Conservation (phyloP, 2,113 vertebrate species). For the Rynchops niger region DNA sequence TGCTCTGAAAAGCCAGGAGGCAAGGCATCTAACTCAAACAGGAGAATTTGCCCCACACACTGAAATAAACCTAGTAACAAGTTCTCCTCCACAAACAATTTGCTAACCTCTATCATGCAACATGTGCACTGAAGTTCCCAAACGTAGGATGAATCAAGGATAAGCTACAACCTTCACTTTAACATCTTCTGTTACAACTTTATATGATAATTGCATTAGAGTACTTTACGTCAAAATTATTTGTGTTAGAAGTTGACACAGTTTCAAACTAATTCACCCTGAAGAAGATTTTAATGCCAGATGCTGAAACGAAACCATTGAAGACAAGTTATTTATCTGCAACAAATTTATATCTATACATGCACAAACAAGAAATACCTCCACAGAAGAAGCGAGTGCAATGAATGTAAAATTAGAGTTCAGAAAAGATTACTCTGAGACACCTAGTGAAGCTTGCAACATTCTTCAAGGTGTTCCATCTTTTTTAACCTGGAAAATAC, state of each 20-base stretch:
- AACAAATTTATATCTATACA: not conserved
- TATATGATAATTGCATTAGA: not conserved
- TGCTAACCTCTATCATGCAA: not conserved
- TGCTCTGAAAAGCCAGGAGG: not conserved
- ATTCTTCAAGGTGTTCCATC: not conserved
- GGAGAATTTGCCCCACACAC: not conserved
- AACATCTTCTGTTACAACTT: not conserved
- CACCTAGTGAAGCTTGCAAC: not conserved
- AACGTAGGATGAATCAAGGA: not conserved
- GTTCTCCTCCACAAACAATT: not conserved
- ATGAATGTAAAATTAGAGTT: not conserved
- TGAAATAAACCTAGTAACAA: not conserved
- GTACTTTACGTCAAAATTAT: not conserved
- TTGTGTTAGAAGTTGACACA: not conserved
- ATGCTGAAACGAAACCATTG: not conserved
- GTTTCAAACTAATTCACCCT: not conserved
- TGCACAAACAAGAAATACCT: not conserved
- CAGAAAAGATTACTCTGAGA: slow-evolving; percentile 9
- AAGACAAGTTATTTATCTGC: not conserved
- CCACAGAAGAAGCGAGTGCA: not conserved
- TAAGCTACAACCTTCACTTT: not conserved
- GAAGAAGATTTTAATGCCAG: not conserved
- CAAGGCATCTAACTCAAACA: not conserved
- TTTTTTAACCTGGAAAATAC: slow-evolving; percentile 22
- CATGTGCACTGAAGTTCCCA: not conserved